Evolutionary conservation across 2,888 invertebrate species (phyloP), one percentile per base, ranked within the genome.

Genomic region (Blastobasis adustella): DNA sequence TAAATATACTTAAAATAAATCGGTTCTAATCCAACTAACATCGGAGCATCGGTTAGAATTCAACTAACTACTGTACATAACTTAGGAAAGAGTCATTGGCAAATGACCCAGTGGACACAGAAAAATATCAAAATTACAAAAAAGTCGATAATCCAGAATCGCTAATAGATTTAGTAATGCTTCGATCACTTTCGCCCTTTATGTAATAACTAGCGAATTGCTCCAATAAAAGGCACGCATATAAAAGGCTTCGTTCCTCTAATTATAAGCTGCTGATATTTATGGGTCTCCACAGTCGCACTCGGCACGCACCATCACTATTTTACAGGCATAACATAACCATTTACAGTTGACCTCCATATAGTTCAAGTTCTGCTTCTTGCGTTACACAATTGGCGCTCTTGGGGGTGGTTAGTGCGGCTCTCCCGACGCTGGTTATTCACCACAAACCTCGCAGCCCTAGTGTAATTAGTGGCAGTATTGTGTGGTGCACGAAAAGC

Each of bases 261-360:
- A 65, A 67, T 69, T 65, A 67, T 67, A 65, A 58, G 64, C 65
- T 64, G 60, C 57, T 62, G 62, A 64, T 67, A 70, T 66, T 65
- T 67, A 58, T 54, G 61, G 58, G 59, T 61, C 60, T 59, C 62
- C 56, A 60, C 63, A 57, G 60, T 65, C 66, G 37, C 45, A 46
- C 49, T 60, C 56, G 62, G 56, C 68, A 69, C 63, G 66, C 68
- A 61, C 60, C 39, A 58, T 54, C 57, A 56, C 63, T 52, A 54
- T 56, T 63, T 66, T 63, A 69, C 60, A 60, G 63, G 62, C 60
- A 57, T 56, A 51, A 52, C 55, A 54, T 56, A 56, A 62, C 75
- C 67, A 67, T 57, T 58, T 53, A 57, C 51, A 53, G 47, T 48
- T 65, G 71, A 65, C 50, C 67, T 55, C 45, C 47, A 46, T n/a